Conservation (phyloP, 2,888 invertebrate species). For the Muscina levida region DNA sequence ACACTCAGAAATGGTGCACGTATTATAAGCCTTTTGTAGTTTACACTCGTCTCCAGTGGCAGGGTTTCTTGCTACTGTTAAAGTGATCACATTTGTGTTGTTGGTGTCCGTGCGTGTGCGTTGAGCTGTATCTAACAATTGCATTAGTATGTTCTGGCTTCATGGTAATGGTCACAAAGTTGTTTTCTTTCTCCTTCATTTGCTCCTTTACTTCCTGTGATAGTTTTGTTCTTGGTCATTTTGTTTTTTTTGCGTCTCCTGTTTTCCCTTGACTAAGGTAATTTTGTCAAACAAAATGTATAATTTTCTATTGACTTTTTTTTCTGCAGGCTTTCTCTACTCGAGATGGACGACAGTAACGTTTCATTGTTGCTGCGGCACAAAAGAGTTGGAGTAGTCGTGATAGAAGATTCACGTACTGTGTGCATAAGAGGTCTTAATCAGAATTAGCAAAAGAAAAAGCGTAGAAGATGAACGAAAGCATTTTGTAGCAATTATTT, state of each 20-base stretch:
- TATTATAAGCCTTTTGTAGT: conserved; percentile 45
- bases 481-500: conserved; percentile 59
- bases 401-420: not conserved
- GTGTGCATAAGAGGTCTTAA: conserved; percentile 36
- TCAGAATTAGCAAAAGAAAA: conserved; percentile 37
- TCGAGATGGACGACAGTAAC: no score
- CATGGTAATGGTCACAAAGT: conserved; percentile 26
- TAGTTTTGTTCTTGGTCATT: not conserved
- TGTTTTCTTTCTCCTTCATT: not conserved
- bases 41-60: conserved; percentile 1
- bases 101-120: no score
- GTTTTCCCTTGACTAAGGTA: conserved; percentile 43
- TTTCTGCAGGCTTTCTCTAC: no score
- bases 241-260: no score
- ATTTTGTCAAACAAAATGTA: conserved; percentile 54
- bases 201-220: conserved; percentile 18
- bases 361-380: no score
- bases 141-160: no score
- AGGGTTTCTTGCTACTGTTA: conserved; percentile 15
- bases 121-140: no score
- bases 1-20: no score
- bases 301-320: conserved; percentile 52
- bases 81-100: conserved; percentile 30
- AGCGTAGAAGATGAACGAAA: conserved; percentile 28
- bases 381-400: no score